phyloP scores from a whole-genome alignment of 1,140 invertebrate species.

The Drosophila baimaii region DNA sequence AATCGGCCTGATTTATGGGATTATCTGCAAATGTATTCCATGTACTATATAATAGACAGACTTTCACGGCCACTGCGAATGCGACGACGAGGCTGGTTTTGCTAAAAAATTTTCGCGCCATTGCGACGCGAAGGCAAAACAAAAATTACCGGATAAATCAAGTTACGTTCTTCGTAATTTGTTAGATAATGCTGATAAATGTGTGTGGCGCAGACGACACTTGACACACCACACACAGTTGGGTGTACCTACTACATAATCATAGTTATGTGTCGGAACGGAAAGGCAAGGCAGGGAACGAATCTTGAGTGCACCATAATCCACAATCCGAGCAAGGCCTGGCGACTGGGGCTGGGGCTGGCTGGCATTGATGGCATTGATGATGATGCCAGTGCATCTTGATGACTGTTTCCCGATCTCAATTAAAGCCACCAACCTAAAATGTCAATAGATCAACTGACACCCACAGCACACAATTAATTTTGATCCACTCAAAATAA shows the following conservation, averaged over 20 bases:
- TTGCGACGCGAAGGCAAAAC: slow-evolving; percentile 27
- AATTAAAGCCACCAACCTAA: slow-evolving; percentile 61
- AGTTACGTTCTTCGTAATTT: slow-evolving; percentile 83
- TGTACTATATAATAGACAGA: slow-evolving; percentile 27
- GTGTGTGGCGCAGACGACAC: slow-evolving; percentile 44
- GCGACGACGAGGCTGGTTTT: slow-evolving; percentile 31
- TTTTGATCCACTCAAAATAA: slow-evolving; percentile 8
- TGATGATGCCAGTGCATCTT: slow-evolving; percentile 42
- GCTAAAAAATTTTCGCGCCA: slow-evolving; percentile 51
- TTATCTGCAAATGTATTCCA: slow-evolving; percentile 20
- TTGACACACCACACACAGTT: slow-evolving; percentile 55
- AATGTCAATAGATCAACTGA: slow-evolving; percentile 76
- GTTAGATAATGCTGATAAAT: slow-evolving; percentile 84
- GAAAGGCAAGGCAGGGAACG: background rate
- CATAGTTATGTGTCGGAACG: background rate
- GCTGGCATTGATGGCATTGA: slow-evolving; percentile 36
- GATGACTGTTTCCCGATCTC: slow-evolving; percentile 49
- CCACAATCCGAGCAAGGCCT: slow-evolving; percentile 18
- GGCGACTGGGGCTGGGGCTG: background rate
- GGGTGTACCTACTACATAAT: slow-evolving; percentile 54
- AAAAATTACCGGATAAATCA: slow-evolving; percentile 84
- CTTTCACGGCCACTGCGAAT: slow-evolving; percentile 67
- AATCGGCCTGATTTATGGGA: slow-evolving; percentile 30
- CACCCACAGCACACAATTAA: slow-evolving; percentile 60
- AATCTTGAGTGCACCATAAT: slow-evolving; percentile 43